Conservation (phyloP, 2,797 vertebrate genomes). For the Allobates femoralis region DNA sequence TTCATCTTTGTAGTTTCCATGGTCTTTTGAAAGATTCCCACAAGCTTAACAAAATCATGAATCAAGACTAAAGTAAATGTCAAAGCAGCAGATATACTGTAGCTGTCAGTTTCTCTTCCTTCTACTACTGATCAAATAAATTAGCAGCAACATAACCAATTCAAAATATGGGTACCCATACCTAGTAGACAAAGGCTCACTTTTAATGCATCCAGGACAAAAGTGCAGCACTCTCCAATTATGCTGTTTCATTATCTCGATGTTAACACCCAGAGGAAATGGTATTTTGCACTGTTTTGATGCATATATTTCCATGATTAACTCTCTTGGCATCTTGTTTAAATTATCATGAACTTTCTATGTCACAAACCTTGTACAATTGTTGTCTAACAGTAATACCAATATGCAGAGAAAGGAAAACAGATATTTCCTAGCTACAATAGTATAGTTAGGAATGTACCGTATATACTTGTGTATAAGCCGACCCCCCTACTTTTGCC, state of each 20-base stretch:
- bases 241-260: constrained; percentile 14
- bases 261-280: constrained; percentile 28
- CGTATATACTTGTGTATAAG: too few species aligned
- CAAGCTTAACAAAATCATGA: neutral
- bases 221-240: neutral
- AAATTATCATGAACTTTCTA: constrained; percentile 10
- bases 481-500: too few species aligned
- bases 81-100: constrained; percentile 2
- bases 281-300: constrained; percentile 26
- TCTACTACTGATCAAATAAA: neutral
- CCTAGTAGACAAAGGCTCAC: neutral
- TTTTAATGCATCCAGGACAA: constrained; percentile 1
- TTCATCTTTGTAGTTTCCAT: constrained; percentile 37
- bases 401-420: constrained; percentile 31
- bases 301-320: constrained; percentile 42
- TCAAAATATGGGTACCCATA: neutral
- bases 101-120: neutral
- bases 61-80: neutral
- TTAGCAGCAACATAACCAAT: neutral
- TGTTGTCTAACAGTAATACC: constrained; percentile 3
- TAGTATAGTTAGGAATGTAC: neutral
- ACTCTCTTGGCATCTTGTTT: constrained; percentile 40
- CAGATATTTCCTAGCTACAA: neutral
- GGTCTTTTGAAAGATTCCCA: neutral
- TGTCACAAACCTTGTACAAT: constrained; percentile 26